Base-by-base conservation (phyloP, 1,140 invertebrate genomes). In the Pseudoatta argentina region DNA sequence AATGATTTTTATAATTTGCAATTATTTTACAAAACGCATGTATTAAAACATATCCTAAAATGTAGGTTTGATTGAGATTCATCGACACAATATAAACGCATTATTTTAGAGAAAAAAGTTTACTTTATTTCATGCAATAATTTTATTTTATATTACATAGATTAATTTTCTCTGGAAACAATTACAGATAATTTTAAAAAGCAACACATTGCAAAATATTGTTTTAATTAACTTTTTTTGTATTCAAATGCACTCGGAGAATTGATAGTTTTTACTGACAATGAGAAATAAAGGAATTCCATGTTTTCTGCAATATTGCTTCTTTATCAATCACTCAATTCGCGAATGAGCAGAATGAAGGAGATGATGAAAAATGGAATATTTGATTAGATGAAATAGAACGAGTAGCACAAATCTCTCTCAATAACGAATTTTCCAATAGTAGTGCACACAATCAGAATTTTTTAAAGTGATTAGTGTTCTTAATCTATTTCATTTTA, bases 281-380 rank as follows among this genome's bases (percentile, higher is more conserved):
- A 30, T 30, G 27, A 30, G 34, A 57, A 39, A 61, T 51, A 27
- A 53, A 21, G 53, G 73, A 57, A 76, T 12, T 30, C 10, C 14
- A 44, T 30, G 57, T 34, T 61, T 34, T 75, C 27, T 44, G 39
- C 86, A 85, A 89, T 85, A 86, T 90, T 86, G 75, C 69, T 51
- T 85, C 57, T 83, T 67, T 83, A 66, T 86, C 89, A 71, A 88
- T 88, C 76, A 88, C 12, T 24, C 24, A 27, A 69, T 81, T 48
- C 24, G 61, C 57, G 44, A 64, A 76, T 30, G 34, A 78, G 24
- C 10, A 27, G 18, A 57, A 21, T 10, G 10, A 78, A 64, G 12
- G n/a, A 39, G 72, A 77, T 48, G 4, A 10, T 44, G 39, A 66
- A 21, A 51, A 66, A 30, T 66, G 12, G n/a, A 78, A 48, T n/a